A percentile compares a stretch with the other conserved stretches of the same genome.
Conservation (phyloP, 2,113 vertebrate genomes). For the Erythrocercus mccallii region DNA sequence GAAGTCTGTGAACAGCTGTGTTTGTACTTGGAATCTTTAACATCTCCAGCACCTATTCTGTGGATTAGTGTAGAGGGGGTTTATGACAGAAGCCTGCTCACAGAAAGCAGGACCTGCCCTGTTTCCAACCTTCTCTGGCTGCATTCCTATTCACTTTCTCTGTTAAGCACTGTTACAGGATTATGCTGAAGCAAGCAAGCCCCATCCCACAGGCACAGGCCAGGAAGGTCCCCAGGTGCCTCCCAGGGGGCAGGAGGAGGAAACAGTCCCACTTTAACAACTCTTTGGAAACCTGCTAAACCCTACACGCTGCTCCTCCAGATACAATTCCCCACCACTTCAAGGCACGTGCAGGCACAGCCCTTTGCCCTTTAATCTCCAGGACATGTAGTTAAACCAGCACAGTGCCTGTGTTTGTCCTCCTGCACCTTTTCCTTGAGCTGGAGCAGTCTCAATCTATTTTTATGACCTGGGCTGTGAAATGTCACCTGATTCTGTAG, state of each 20-base stretch:
- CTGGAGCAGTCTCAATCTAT: not conserved
- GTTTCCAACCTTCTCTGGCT: not conserved
- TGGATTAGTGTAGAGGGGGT: not conserved
- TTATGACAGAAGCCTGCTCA: not conserved
- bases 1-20: not conserved
- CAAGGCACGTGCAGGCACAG: not conserved
- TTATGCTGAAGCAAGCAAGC: not conserved
- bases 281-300: not conserved
- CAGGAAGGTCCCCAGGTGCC: not conserved
- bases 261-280: not conserved
- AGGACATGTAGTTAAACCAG: not conserved
- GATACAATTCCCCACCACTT: not conserved
- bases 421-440: not conserved
- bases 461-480: not conserved
- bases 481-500: not conserved
- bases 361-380: not conserved
- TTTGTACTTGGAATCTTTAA: not conserved
- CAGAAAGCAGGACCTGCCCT: not conserved
- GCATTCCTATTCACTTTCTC: not conserved
- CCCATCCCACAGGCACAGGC: not conserved
- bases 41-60: not conserved
- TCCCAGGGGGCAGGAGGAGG: not conserved
- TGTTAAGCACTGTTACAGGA: accelerated
- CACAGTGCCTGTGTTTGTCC: not conserved
- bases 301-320: not conserved